Conservation (phyloP, 2,113 vertebrate species). For the Ailuropoda melanoleuca region DNA sequence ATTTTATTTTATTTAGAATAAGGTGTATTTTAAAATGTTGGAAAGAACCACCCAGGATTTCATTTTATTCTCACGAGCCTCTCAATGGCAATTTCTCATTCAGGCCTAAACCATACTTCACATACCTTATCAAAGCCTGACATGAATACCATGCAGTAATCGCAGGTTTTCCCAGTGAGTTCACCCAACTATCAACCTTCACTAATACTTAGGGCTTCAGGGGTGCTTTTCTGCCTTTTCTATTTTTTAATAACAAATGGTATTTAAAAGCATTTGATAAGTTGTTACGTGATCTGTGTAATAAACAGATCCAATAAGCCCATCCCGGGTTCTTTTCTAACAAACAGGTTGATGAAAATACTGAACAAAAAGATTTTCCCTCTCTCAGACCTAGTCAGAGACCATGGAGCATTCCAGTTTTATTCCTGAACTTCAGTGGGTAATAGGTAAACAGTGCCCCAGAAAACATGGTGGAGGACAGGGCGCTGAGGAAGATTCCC, state of each 20-base stretch:
- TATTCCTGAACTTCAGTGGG: not conserved
- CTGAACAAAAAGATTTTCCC: not conserved
- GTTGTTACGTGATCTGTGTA: not conserved
- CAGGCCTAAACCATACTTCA: not conserved
- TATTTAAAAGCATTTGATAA: constrained; percentile 11
- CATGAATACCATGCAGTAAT: not conserved
- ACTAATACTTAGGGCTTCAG: not conserved
- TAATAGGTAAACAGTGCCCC: not conserved
- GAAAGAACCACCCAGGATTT: not conserved
- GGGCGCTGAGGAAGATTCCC: not conserved
- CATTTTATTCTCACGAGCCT: constrained; percentile 24
- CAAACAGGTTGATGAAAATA: not conserved
- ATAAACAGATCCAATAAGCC: not conserved
- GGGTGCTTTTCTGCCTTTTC: not conserved
- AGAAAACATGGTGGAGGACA: not conserved
- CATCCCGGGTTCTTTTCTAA: not conserved
- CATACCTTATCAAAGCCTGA: not conserved
- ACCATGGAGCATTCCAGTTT: not conserved
- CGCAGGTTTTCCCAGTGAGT: not conserved
- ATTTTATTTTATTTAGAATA: not conserved
- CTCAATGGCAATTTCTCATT: not conserved
- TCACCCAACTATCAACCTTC: not conserved
- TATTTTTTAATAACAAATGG: not conserved
- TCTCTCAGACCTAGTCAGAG: not conserved
- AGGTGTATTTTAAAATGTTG: not conserved